A percentile compares a stretch with the other conserved stretches of the same genome.
phyloP scores from a whole-genome alignment of 2,797 vertebrate species.

The Thripadectes ignobilis region DNA sequence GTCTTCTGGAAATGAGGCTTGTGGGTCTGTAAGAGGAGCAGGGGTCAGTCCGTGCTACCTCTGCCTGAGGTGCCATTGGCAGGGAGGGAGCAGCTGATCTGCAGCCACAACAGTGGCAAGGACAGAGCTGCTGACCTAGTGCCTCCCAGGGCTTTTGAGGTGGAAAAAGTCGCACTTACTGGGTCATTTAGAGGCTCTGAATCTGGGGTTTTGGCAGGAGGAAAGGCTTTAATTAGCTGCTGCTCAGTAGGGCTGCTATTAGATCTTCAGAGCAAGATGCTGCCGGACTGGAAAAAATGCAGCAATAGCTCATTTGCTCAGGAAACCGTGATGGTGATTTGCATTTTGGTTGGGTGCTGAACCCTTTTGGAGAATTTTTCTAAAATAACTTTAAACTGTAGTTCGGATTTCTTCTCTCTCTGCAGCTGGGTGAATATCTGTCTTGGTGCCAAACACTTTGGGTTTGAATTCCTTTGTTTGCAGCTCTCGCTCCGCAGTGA shows the following conservation, averaged over 20 bases:
- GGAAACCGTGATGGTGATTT: slow-evolving; percentile 39
- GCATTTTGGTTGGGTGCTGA: slow-evolving; percentile 9
- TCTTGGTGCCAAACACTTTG: background rate
- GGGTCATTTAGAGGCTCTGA: slow-evolving; percentile 24
- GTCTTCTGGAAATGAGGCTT: background rate
- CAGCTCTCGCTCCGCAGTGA: background rate
- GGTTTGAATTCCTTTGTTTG: background rate
- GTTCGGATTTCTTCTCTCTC: background rate
- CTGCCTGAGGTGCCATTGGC: accelerated
- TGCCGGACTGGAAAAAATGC: slow-evolving; percentile 49
- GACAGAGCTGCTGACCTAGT: background rate
- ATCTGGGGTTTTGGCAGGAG: slow-evolving; percentile 48
- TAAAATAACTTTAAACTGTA: background rate
- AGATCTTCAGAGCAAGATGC: slow-evolving; percentile 46
- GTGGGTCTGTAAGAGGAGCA: background rate
- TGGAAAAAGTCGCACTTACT: slow-evolving; percentile 12
- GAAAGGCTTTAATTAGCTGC: slow-evolving; percentile 53
- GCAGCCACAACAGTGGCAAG: accelerated
- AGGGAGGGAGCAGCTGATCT: background rate
- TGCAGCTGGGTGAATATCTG: background rate
- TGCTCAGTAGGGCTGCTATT: slow-evolving; percentile 46
- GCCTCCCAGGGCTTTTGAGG: background rate
- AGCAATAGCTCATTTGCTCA: slow-evolving; percentile 48
- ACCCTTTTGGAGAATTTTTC: background rate
- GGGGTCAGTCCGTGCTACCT: accelerated